Evolutionary conservation across 2,113 vertebrate species (phyloP).

Genomic region (Piprites chloris): DNA sequence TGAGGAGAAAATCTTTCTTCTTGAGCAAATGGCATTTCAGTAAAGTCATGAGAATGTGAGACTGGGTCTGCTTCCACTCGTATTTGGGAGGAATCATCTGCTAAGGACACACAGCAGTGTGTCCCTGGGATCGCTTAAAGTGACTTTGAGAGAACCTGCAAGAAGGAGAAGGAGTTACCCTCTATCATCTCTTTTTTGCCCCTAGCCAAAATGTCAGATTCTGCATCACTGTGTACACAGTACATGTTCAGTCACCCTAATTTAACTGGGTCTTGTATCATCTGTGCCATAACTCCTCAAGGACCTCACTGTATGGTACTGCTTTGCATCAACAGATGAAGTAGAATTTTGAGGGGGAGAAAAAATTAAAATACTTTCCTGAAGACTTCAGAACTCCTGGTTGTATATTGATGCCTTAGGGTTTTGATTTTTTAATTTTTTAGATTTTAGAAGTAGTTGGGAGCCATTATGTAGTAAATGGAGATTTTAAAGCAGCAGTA

Average conservation of each 20-base stretch:
- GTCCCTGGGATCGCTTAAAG: too few relatives aligned
- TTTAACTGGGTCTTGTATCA: background rate
- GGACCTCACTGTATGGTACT: background rate
- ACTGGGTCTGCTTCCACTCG: background rate
- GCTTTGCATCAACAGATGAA: background rate
- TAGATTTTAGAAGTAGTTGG: too few relatives aligned
- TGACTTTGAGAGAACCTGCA: background rate
- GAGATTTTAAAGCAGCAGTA: too few relatives aligned
- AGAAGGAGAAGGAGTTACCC: background rate
- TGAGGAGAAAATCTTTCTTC: background rate
- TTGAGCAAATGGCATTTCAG: background rate
- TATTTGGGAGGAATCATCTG: background rate
- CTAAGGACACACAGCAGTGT: rapidly evolving
- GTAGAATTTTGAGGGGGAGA: background rate
- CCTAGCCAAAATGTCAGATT: background rate
- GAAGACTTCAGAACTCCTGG: background rate
- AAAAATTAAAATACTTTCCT: background rate
- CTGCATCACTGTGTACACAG: background rate
- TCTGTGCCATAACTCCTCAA: background rate
- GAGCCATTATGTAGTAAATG: too few relatives aligned
- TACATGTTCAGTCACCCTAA: background rate
- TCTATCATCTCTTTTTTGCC: background rate
- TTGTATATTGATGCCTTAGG: too few relatives aligned
- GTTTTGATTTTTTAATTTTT: too few relatives aligned
- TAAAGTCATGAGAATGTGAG: rapidly evolving